Percentiles rank a stretch among this genome's conserved stretches.
phyloP scores from a whole-genome alignment of 2,113 vertebrate genomes.

The Pungitius pungitius region DNA sequence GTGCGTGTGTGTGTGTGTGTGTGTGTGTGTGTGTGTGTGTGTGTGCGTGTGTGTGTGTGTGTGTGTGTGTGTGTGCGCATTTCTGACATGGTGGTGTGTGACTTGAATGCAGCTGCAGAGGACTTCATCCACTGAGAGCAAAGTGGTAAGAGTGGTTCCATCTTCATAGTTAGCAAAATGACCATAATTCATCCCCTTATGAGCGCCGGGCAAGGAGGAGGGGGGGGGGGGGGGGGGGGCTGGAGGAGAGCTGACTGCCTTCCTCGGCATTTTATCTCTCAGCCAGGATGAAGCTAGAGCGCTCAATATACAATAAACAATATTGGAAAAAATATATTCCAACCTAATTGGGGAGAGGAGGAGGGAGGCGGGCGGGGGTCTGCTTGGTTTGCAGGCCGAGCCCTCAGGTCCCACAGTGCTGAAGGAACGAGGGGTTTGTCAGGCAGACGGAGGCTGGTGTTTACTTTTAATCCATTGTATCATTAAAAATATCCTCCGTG shows the following conservation, averaged over 20 bases:
- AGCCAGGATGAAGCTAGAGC: constrained; percentile 9
- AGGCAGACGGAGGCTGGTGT: constrained; percentile 22
- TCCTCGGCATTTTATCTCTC: not conserved
- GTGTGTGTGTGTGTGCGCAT: too few relatives aligned
- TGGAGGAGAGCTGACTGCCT: constrained; percentile 25
- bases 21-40: too few relatives aligned
- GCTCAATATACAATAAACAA: constrained; percentile 48
- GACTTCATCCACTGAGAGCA: constrained; percentile 33
- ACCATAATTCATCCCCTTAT: not conserved
- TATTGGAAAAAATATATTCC: constrained; percentile 39
- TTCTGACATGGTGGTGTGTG: not conserved
- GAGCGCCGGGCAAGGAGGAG: not conserved
- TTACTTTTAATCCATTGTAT: constrained; percentile 43
- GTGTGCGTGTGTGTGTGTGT: too few relatives aligned
- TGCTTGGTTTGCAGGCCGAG: constrained; percentile 37
- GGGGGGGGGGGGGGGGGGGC: not conserved
- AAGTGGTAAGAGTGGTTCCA: not conserved
- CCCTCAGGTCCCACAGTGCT: constrained; percentile 31
- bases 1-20: too few relatives aligned
- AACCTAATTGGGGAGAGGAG: constrained; percentile 43
- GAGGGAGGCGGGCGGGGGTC: constrained; percentile 40
- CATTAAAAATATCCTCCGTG: constrained; percentile 16
- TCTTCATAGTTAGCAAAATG: not conserved
- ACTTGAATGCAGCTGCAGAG: not conserved
- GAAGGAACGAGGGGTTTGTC: constrained; percentile 8